Evolutionary conservation across 64 coral and sea anemone genomes (phyloP).

Genomic region (Stichodactyla mertensii): DNA sequence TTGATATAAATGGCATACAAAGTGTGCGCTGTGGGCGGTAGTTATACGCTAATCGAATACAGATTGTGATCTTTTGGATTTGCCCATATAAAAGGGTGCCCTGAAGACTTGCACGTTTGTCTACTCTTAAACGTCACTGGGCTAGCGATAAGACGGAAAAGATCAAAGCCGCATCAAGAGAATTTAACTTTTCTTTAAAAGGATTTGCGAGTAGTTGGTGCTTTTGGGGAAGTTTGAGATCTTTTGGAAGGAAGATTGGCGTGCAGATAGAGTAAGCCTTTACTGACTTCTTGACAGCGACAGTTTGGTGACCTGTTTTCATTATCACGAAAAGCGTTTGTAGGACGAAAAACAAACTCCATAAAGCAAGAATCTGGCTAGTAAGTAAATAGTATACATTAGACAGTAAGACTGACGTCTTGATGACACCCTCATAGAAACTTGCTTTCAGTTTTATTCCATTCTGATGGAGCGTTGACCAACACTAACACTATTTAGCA

Average conservation of each 20-base stretch:
- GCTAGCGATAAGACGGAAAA: background rate
- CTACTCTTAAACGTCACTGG: background rate
- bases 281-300: background rate
- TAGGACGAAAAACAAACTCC: background rate
- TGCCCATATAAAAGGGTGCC: slow-evolving; percentile 1
- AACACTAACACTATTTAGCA: too few species aligned
- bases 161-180: slow-evolving; percentile 2
- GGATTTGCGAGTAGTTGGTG: slow-evolving; percentile 3
- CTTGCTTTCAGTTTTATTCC: background rate
- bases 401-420: too few species aligned
- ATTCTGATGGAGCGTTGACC: too few species aligned
- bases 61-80: slow-evolving; percentile 3
- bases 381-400: background rate
- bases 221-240: background rate
- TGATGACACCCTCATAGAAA: background rate
- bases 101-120: background rate
- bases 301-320: background rate
- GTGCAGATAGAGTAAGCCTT: background rate
- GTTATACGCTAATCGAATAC: background rate
- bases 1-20: background rate
- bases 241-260: background rate
- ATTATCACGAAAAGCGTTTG: background rate
- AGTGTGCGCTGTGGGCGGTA: background rate
- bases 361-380: background rate
- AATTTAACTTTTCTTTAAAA: background rate